Evolutionary conservation across 2,888 invertebrate species (phyloP), one percentile per base, ranked within the genome.

Genomic region (Nemotelus nigrinus): DNA sequence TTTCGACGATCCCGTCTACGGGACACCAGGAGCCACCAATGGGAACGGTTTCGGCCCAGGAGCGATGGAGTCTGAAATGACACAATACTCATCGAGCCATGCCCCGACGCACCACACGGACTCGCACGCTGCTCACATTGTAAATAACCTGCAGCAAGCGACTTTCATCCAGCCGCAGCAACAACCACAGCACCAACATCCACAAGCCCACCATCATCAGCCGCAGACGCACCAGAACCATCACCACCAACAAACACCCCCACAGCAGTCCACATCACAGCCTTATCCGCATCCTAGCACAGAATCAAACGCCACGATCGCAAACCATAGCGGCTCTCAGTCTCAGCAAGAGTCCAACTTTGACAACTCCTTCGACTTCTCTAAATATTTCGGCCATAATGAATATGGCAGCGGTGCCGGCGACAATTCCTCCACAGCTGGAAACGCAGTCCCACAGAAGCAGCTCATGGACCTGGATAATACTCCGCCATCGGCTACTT

Each of bases 1-100:
- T 77, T 84, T 86, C 81, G 86, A 86, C 78, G 86, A 86, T 82
- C 86, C 85, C 82, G 83, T 83, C 72, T 72, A 85, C 84, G 82
- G 85, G 83, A 39, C 55, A 10, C 55, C 70, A 41, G 50, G 5
- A 5, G 53, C 7, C 6, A 39, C 67, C 3, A 58, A 67, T 41
- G 68, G 68, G 44, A 80, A 80, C 80, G 80, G 81, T 76, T 80
- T 80, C 79, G 79, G 80, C 78, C 78, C 78, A 60, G 79, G 78
- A 79, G 25, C 25, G 25, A 25, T 25, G 25, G 25, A 25, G 25
- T 25, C 25, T 25, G 25, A 25, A 25, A 25, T 25, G 25, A 25
- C 25, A 25, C 25, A 25, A 25, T 25, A 25, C 25, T 25, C 25
- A 25, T 25, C 25, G 25, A 25, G 25, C 25, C 25, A 25, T 25